These are phyloP conservation scores for Amphipyra berbera DNA, from an alignment of 2,888 invertebrate genomes.

Conservation along the genomic window DNA sequence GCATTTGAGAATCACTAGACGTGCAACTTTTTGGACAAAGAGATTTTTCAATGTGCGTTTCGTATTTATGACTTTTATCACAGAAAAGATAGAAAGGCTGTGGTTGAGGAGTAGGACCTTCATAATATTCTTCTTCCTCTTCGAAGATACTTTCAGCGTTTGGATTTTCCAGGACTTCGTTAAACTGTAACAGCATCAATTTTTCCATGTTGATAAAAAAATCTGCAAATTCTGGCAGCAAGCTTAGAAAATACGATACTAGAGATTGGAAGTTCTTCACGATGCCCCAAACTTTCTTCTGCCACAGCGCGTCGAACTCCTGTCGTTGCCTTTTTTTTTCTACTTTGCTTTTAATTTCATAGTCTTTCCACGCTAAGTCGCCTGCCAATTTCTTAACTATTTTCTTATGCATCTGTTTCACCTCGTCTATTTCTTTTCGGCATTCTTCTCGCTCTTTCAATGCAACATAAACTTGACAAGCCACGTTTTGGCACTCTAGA, in stretches of 20 bases:
- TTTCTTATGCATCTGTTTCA: conserved; percentile 72
- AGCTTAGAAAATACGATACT: conserved; percentile 75
- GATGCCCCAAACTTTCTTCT: conserved; percentile 78
- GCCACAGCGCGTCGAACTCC: conserved; percentile 75
- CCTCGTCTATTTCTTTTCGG: conserved; percentile 69
- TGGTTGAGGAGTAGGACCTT: conserved; percentile 69
- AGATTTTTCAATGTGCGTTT: conserved; percentile 67
- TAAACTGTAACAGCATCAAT: conserved; percentile 80
- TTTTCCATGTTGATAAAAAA: conserved; percentile 85
- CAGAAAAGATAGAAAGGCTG: conserved; percentile 81
- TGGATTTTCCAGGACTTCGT: conserved; percentile 72
- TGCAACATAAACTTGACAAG: conserved; percentile 83
- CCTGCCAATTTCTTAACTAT: conserved; percentile 69
- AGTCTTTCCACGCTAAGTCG: conserved; percentile 70
- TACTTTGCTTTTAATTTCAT: conserved; percentile 69
- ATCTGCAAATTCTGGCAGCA: conserved; percentile 79
- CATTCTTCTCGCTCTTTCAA: conserved; percentile 80
- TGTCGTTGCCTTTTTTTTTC: conserved; percentile 72
- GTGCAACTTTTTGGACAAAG: conserved; percentile 79
- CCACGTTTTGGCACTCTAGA: conserved; percentile 79
- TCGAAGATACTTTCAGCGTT: conserved; percentile 74
- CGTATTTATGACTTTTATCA: conserved; percentile 72
- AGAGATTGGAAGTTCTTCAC: conserved; percentile 81
- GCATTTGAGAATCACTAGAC: conserved; percentile 78
- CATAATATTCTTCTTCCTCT: conserved; percentile 56